These are phyloP conservation scores for Pelecanus crispus DNA, from an alignment of 2,113 vertebrate genomes.

Conservation along the genomic window DNA sequence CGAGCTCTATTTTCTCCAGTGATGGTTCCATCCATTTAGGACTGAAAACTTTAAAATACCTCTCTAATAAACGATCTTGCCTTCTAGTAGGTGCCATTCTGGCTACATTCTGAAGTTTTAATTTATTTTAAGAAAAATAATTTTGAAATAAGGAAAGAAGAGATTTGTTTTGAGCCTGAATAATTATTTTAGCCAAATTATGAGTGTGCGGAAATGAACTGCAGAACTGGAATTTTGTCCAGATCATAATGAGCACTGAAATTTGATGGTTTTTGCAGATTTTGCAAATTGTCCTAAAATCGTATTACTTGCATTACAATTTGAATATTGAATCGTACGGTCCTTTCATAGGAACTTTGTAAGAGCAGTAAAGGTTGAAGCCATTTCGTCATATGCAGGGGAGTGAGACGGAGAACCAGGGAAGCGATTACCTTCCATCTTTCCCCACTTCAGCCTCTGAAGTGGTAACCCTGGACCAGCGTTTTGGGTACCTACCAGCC, in stretches of 20 bases:
- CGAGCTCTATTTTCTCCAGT: background rate
- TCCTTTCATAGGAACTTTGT: background rate
- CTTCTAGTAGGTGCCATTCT: background rate
- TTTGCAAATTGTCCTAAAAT: background rate
- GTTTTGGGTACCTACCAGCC: background rate
- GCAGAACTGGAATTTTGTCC: background rate
- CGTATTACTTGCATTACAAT: background rate
- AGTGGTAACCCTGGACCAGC: background rate
- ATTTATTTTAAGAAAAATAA: background rate
- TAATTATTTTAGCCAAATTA: background rate
- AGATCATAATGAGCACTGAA: background rate
- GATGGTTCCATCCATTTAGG: background rate
- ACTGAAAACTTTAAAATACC: background rate
- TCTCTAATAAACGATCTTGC: background rate
- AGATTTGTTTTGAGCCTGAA: background rate
- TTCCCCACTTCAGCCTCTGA: background rate
- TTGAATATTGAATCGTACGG: background rate
- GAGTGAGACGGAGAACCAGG: background rate
- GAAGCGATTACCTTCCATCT: background rate
- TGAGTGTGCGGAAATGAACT: background rate
- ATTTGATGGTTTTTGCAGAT: background rate
- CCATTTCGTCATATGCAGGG: background rate
- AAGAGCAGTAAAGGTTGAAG: background rate
- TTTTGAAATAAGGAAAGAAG: background rate
- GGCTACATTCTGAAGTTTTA: background rate